These are phyloP conservation scores for Varanus komodoensis DNA, from an alignment of 2,113 vertebrate species.

Conservation along the genomic window DNA sequence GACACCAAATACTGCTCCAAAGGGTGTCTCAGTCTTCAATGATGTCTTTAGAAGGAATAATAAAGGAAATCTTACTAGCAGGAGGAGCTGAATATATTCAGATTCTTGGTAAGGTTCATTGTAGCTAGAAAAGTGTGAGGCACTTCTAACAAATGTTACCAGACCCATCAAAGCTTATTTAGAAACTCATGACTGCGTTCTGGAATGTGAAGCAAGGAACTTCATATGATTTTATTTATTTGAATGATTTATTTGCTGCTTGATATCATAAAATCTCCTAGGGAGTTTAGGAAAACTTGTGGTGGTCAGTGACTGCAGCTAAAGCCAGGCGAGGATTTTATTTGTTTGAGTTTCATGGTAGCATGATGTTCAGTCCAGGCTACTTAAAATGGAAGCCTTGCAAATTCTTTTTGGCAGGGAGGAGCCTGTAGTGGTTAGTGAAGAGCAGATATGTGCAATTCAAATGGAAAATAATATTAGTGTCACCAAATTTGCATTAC, in stretches of 20 bases:
- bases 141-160: not conserved
- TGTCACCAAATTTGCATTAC: constrained; percentile 57
- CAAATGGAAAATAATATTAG: constrained; percentile 42
- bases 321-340: not conserved
- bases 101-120: not conserved
- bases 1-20: not conserved
- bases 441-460: constrained; percentile 52
- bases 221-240: not conserved
- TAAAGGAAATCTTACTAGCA: not conserved
- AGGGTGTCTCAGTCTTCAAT: not conserved
- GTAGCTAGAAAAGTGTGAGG: not conserved
- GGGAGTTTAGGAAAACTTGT: not conserved
- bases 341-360: not conserved
- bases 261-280: too few relatives aligned
- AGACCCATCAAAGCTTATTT: not conserved
- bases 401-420: constrained; percentile 12
- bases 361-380: not conserved
- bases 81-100: not conserved
- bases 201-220: not conserved
- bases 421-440: constrained; percentile 35
- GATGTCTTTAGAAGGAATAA: not conserved
- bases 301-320: not conserved
- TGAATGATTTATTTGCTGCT: too few relatives aligned
- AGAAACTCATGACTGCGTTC: not conserved
- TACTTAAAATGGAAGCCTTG: not conserved